Base-by-base conservation (phyloP, 2,797 vertebrate species). In the Muscicapa striata region DNA sequence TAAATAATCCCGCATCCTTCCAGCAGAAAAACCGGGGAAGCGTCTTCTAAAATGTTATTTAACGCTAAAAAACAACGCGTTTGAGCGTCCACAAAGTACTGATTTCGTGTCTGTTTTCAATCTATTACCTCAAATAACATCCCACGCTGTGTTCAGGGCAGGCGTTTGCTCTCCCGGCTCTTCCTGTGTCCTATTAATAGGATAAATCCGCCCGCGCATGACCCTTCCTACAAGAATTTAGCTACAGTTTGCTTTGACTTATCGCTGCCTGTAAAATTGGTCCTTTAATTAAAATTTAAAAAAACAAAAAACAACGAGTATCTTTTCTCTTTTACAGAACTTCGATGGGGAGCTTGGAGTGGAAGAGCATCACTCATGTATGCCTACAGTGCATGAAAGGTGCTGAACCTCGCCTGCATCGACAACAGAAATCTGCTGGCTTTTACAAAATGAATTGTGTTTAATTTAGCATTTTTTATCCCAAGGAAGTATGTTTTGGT, bases 151-250 rank as follows among this genome's bases (percentile, higher is more conserved):
- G 67, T 67, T 62, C 74, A 14, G 70, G 70, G 61, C 70, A 82
- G 46, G 63, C 43, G 32, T 66, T 84, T 87, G 70, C 51, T 94
- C 69, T 81, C 55, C 26, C 43, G 27, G 68, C 76, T 86, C 59
- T 82, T 79, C 90, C 77, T 43, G 68, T 77, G 68, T 85, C 92
- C 68, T 89, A 45, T 85, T 83, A 89, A 92, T 72, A 89, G 78
- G 61, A 90, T 75, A 85, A 83, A 77, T 51, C 46, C 34, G 8
- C 61, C 89, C 55, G 20, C 63, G 15, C 26, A 43, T 63, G 81
- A 82, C 75, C 92, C 41, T 93, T 80, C 59, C 72, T 64, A 24
- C 84, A 70, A 49, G 57, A 70, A 74, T 73, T 83, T 51, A 19
- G 75, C n/a, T 30, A 40, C 74, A n/a, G 32, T 83, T 90, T 70